Percentiles rank a stretch among this genome's conserved stretches.
phyloP scores from a whole-genome alignment of 2,113 vertebrate species.

The Heterocephalus glaber region DNA sequence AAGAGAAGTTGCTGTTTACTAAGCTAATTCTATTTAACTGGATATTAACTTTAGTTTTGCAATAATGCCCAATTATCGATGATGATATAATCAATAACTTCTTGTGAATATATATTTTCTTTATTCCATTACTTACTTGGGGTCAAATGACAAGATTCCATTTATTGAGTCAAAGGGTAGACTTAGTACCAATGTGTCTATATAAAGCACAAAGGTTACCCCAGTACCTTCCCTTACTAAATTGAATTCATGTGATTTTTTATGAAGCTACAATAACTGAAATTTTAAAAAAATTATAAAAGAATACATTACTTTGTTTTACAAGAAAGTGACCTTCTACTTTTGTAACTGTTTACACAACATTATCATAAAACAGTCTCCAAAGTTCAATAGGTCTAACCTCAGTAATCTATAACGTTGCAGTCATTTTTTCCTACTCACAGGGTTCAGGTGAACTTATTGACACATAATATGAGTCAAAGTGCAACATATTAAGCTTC shows the following conservation, averaged over 20 bases:
- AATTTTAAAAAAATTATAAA: conserved; percentile 1
- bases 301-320: background rate
- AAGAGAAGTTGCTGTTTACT: background rate
- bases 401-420: background rate
- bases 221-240: background rate
- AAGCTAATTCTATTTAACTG: background rate
- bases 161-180: conserved; percentile 20
- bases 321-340: background rate
- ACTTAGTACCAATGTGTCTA: background rate
- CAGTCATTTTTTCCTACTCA: background rate
- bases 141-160: conserved; percentile 29
- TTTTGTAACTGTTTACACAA: background rate
- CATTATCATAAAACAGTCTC: conserved; percentile 33
- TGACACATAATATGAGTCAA: conserved; percentile 23
- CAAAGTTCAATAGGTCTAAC: background rate
- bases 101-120: background rate
- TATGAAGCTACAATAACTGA: background rate
- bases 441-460: background rate
- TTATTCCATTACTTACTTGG: background rate
- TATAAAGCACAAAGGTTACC: background rate
- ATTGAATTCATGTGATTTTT: background rate
- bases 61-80: background rate
- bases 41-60: background rate
- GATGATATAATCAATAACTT: background rate
- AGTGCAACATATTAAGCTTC: background rate